Evolutionary conservation across 2,113 vertebrate species (phyloP).

Genomic region (Capreolus pygargus): DNA sequence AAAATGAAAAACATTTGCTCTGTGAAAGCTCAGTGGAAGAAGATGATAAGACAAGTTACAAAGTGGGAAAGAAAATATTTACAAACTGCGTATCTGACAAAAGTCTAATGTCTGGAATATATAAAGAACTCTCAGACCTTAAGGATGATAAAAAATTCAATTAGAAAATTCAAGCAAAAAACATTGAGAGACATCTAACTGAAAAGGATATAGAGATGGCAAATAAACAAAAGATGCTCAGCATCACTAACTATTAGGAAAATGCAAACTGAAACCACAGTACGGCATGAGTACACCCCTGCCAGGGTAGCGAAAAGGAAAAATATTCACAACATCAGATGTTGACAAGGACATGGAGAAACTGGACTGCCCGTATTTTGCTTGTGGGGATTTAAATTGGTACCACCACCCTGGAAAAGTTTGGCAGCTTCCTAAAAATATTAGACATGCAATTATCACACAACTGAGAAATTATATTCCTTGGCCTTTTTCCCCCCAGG

Average conservation of each 20-base stretch:
- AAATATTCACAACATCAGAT: background rate
- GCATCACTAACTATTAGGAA: background rate
- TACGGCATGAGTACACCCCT: background rate
- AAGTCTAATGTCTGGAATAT: background rate
- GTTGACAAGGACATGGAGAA: background rate
- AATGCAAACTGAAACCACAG: background rate
- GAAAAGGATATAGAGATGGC: background rate
- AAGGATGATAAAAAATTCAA: background rate
- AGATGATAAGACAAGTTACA: conserved; percentile 3
- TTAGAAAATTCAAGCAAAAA: background rate
- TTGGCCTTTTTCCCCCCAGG: background rate
- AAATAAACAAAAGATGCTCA: background rate
- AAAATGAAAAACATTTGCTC: conserved; percentile 41
- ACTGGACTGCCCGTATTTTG: background rate
- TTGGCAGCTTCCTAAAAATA: background rate
- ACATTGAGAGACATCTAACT: background rate
- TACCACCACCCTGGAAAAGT: background rate
- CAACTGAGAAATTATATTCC: background rate
- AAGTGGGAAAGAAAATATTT: conserved; percentile 39
- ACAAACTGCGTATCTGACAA: background rate
- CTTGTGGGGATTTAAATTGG: background rate
- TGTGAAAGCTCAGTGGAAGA: conserved; percentile 23
- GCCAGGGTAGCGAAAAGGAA: background rate
- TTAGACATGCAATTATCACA: background rate
- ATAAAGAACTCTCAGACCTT: conserved; percentile 14